Conservation (phyloP, 2,888 invertebrate genomes). For the Chaitophorus viminalis region DNA sequence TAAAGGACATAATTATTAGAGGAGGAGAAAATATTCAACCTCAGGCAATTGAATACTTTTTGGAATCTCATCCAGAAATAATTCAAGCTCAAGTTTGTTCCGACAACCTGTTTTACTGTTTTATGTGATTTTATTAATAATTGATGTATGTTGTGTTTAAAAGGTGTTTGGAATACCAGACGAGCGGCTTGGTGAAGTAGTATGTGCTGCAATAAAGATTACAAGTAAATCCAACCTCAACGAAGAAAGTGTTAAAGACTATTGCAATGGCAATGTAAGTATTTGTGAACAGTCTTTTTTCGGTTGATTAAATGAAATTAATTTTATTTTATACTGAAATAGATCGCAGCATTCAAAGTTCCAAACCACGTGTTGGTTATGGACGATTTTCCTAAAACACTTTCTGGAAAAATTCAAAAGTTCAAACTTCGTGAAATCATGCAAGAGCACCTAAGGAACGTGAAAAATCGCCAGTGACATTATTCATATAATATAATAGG, state of each 20-base stretch:
- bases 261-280: slow-evolving; percentile 73
- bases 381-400: slow-evolving; percentile 80
- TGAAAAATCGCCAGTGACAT: neutral
- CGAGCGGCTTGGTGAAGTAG: slow-evolving; percentile 80
- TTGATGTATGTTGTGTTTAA: slow-evolving; percentile 32
- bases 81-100: slow-evolving; percentile 76
- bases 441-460: slow-evolving; percentile 48
- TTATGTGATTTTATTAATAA: too few relatives aligned
- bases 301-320: neutral
- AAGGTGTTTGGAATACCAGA: slow-evolving; percentile 81
- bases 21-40: slow-evolving; percentile 74
- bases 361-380: slow-evolving; percentile 78
- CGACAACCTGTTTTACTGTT: neutral
- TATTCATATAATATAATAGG: neutral
- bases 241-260: slow-evolving; percentile 73
- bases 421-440: slow-evolving; percentile 70
- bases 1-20: slow-evolving; percentile 65
- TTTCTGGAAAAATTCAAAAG: slow-evolving; percentile 86
- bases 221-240: slow-evolving; percentile 71
- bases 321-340: neutral
- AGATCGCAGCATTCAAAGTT: slow-evolving; percentile 82
- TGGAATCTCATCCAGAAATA: slow-evolving; percentile 80
- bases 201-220: slow-evolving; percentile 76
- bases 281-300: too few relatives aligned
- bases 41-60: slow-evolving; percentile 81